Evolutionary conservation across 1,140 invertebrate genomes (phyloP).

Genomic region (Drosophila littoralis): DNA sequence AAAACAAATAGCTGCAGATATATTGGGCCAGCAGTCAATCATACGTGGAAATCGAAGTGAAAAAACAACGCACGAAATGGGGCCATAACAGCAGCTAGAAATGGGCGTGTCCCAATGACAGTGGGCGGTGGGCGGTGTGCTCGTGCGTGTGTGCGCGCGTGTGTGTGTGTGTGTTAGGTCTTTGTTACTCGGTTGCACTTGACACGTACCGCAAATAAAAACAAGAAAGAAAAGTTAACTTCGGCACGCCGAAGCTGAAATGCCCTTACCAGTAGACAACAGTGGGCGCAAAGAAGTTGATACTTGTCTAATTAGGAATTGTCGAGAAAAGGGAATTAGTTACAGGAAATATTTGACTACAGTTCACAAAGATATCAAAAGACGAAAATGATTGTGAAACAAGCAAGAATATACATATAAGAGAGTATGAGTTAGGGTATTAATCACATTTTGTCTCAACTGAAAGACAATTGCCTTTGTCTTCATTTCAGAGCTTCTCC

Average conservation of each 20-base stretch:
- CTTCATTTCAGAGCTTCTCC: constrained; percentile 13
- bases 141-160: constrained; percentile 7
- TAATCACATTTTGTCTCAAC: constrained; percentile 32
- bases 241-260: neutral
- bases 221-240: constrained; percentile 6
- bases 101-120: constrained; percentile 1
- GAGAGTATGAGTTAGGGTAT: neutral
- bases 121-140: neutral
- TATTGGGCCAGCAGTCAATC: constrained; percentile 53
- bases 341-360: too few species aligned
- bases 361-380: too few species aligned
- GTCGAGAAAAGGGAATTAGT: too few species aligned
- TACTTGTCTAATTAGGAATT: too few species aligned
- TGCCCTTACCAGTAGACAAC: neutral
- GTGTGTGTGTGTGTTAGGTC: constrained; percentile 16
- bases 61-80: constrained; percentile 17
- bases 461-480: constrained; percentile 20
- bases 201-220: constrained; percentile 70
- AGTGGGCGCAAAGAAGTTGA: too few species aligned
- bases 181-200: constrained; percentile 58
- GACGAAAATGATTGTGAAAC: too few species aligned
- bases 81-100: constrained; percentile 22
- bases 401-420: too few species aligned
- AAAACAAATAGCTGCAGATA: constrained; percentile 53
- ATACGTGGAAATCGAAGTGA: constrained; percentile 41